Evolutionary conservation across 1,140 invertebrate genomes (phyloP), one percentile per base, ranked within the genome.

Genomic region (Ectropis grisescens): DNA sequence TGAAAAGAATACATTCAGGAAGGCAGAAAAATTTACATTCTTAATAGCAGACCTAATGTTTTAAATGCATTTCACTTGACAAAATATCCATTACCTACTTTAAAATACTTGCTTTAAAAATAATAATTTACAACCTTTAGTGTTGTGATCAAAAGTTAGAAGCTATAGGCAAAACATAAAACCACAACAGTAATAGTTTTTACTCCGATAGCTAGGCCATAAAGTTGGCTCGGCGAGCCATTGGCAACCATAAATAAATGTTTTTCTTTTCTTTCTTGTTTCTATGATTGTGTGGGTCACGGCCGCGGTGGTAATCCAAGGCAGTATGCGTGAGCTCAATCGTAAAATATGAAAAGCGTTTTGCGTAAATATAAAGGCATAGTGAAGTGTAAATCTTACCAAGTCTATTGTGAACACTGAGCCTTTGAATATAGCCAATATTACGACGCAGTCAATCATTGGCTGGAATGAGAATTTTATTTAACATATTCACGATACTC

Each of bases 401-500:
- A 42, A 49, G 59, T 58, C 58, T 49, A 59, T 58, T 59, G 54
- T 60, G 38, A 42, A 56, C 60, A 57, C 66, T 51, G 65, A 61
- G n/a, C n/a, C 19, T 22, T 4, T 22, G 19, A 58, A 48, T 75
- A 75, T 75, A 64, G 67, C 71, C 71, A 68, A 60, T 46, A 58
- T 64, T 53, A 58, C 37, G 44, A 47, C 50, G 46, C 46, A 33
- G 47, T 51, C 43, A 56, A 62, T 58, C 57, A 50, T n/a, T 41
- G 51, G 59, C 58, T 58, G 59, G 54, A 36, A 22, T 35, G 23
- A 5, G 25, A 56, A 33, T 32, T 37, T 44, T 33, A 35, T 70
- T 70, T 53, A 70, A 66, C 64, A 22, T 61, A 64, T 66, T 62
- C 52, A 58, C 33, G 30, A 47, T 44, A 58, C 47, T n/a, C n/a